Evolutionary conservation across 2,888 invertebrate genomes (phyloP).

Genomic region (Machimus rusticus): DNA sequence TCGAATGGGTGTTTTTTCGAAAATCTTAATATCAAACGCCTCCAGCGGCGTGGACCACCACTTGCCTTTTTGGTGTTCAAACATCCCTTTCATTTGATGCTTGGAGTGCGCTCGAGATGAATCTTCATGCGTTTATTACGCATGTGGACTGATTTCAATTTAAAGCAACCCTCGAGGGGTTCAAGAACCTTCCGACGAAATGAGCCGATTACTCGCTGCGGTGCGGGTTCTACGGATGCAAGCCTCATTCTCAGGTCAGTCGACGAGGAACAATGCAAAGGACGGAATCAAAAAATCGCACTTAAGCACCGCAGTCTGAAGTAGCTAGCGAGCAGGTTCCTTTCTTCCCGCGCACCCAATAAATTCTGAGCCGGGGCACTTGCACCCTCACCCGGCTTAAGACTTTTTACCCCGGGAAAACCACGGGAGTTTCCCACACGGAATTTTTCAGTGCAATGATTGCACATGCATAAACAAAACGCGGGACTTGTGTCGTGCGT

Average conservation of each 20-base stretch:
- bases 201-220: slow-evolving; percentile 13
- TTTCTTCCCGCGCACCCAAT: neutral
- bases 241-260: neutral
- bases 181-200: slow-evolving; percentile 39
- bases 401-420: neutral
- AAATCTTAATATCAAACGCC: neutral
- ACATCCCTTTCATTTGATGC: slow-evolving; percentile 1
- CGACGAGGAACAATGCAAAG: neutral
- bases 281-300: slow-evolving; percentile 28
- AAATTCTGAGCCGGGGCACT: neutral
- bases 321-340: slow-evolving; percentile 1
- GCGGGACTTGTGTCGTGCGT: slow-evolving; percentile 9
- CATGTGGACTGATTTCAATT: slow-evolving; percentile 47
- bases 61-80: slow-evolving; percentile 22
- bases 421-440: slow-evolving; percentile 28
- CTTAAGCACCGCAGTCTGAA: neutral
- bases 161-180: slow-evolving; percentile 44
- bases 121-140: neutral
- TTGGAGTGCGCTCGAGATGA: slow-evolving; percentile 3
- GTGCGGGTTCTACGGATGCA: neutral
- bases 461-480: slow-evolving; percentile 34
- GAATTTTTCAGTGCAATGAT: slow-evolving; percentile 4
- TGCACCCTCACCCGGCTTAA: slow-evolving; percentile 11
- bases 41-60: slow-evolving; percentile 14
- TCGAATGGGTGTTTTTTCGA: neutral